Base-by-base conservation (phyloP, 2,797 vertebrate species). In the Serranus cabrilla region DNA sequence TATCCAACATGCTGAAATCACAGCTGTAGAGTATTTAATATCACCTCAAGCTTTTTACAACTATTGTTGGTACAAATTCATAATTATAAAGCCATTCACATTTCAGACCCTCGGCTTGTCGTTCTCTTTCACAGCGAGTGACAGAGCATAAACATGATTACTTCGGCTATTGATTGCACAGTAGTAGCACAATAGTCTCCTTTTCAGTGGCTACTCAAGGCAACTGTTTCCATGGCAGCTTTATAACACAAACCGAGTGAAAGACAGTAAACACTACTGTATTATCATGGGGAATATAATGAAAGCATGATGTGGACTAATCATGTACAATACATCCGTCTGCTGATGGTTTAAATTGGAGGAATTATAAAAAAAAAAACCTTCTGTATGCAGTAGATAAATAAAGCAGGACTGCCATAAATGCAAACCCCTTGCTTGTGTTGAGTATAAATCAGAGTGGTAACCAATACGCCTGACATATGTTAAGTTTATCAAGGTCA, bases 131-230 rank as follows among this genome's bases (percentile, higher is more conserved):
- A 34, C 43, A 40, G 18, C 40, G 31, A 68, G 27, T 34, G 25
- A 55, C n/a, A 20, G 2, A 46, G 57, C 42, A 67, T 55, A 11
- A 74, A 59, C 57, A 47, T 42, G 47, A 74, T 71, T 66, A 61
- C 43, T 46, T 61, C 5, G 4, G 37, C 27, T 66, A 61, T 23
- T 71, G 55, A 75, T 64, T 50, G 31, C 57, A 64, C 5, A 1
- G 27, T n/a, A n/a, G n/a, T n/a, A n/a, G n/a, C n/a, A n/a, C 27
- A 11, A 11, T 17, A 42, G 37, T 58, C 51, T 58, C 2, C 18
- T 54, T 70, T 74, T 57, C 59, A 52, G 11, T 16, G 23, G 23
- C 34, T 31, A 23, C 23, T 58, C 12, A 20, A 23, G 12, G 59
- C 2, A 56, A 55, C 58, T 0, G 7, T 55, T 63, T 73, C 27